phyloP scores from a whole-genome alignment of 1,140 invertebrate species.

The Atta cephalotes region DNA sequence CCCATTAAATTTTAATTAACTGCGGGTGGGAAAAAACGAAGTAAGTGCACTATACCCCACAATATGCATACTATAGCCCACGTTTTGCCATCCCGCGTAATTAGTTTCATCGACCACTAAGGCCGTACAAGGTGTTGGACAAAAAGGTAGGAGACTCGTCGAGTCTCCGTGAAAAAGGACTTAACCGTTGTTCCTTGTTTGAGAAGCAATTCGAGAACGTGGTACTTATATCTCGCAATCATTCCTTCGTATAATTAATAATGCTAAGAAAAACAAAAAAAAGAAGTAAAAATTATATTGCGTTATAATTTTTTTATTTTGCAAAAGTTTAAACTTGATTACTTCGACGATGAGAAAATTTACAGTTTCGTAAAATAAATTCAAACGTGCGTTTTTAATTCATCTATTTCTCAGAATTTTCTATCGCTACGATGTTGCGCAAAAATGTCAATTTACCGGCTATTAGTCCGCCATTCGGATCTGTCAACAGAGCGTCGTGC shows the following conservation, averaged over 20 bases:
- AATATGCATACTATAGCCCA: conserved; percentile 67
- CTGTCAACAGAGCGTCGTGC: conserved; percentile 69
- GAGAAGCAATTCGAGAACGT: conserved; percentile 38
- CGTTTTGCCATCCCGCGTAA: conserved; percentile 64
- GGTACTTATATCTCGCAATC: conserved; percentile 33
- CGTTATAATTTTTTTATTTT: not conserved
- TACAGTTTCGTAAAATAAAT: not conserved
- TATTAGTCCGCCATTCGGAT: conserved; percentile 59
- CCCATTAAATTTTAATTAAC: conserved; percentile 77
- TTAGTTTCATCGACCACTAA: conserved; percentile 69
- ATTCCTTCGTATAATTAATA: conserved; percentile 34
- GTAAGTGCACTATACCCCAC: conserved; percentile 54
- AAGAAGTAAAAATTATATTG: not conserved
- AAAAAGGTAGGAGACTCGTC: conserved; percentile 49
- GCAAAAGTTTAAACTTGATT: not conserved
- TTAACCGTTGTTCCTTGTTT: conserved; percentile 45
- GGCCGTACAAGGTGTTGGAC: conserved; percentile 54
- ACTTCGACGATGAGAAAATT: not conserved
- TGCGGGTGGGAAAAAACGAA: conserved; percentile 58
- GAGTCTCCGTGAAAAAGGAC: conserved; percentile 52
- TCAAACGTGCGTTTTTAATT: not conserved
- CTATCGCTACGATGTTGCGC: not conserved
- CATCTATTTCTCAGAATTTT: conserved; percentile 34
- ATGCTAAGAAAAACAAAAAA: not conserved
- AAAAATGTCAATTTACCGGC: conserved; percentile 51